Conservation (phyloP, 1,140 invertebrate species). For the Geopemphigus sp. region DNA sequence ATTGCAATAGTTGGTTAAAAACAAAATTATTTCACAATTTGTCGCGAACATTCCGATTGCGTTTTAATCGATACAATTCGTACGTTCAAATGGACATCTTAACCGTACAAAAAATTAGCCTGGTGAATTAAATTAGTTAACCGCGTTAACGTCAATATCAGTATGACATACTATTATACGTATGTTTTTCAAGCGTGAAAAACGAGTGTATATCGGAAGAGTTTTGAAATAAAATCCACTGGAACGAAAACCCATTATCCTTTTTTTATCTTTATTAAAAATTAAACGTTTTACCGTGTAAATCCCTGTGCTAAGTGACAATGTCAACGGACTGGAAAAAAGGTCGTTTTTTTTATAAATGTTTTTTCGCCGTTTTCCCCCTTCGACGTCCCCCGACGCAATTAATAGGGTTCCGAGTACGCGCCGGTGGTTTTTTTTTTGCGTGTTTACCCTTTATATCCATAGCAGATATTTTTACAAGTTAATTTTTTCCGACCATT, state of each 20-base stretch:
- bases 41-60: too few relatives aligned
- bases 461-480: constrained; percentile 32
- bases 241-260: constrained; percentile 4
- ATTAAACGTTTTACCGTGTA: constrained; percentile 47
- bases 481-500: constrained; percentile 46
- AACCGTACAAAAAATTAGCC: too few relatives aligned
- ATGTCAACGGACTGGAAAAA: constrained; percentile 46
- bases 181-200: too few relatives aligned
- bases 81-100: too few relatives aligned
- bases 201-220: too few relatives aligned
- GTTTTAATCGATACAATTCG: too few relatives aligned
- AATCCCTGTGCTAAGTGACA: constrained; percentile 45
- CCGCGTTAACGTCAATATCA: too few relatives aligned
- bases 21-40: too few relatives aligned
- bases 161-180: not conserved
- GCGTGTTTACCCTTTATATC: constrained; percentile 27
- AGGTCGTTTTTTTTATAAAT: constrained; percentile 38
- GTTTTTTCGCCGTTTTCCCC: constrained; percentile 30
- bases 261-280: constrained; percentile 48
- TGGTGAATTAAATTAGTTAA: too few relatives aligned
- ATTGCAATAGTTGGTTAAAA: too few relatives aligned
- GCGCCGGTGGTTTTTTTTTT: constrained; percentile 41
- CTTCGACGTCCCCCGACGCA: not conserved
- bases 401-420: constrained; percentile 17
- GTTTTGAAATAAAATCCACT: not conserved